phyloP scores from a whole-genome alignment of 2,113 vertebrate genomes.

The Butastur rufipennis region DNA sequence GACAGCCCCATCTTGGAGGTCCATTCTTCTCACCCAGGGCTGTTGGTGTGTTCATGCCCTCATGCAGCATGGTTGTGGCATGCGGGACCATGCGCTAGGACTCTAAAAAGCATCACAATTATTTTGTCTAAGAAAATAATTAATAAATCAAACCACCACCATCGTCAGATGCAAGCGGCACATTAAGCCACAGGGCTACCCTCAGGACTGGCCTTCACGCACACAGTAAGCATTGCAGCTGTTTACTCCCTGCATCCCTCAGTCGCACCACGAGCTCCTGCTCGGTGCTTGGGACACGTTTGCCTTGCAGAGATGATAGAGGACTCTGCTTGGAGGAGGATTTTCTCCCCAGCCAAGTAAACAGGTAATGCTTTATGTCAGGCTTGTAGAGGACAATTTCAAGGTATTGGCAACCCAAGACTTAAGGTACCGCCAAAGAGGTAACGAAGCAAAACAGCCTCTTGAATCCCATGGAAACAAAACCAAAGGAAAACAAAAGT shows the following conservation, averaged over 20 bases:
- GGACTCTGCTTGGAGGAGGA: neutral
- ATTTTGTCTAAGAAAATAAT: neutral
- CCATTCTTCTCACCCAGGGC: neutral
- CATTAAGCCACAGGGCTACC: slow-evolving; percentile 19
- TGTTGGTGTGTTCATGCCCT: neutral
- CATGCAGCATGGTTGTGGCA: slow-evolving; percentile 62
- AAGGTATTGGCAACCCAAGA: neutral
- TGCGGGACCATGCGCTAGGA: slow-evolving; percentile 62
- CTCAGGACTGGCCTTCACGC: neutral
- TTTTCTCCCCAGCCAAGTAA: neutral
- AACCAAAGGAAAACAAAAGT: neutral
- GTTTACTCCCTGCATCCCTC: neutral
- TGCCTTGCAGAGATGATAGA: neutral
- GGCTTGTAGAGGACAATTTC: neutral
- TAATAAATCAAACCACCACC: neutral
- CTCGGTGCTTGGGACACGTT: neutral
- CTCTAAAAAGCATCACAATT: neutral
- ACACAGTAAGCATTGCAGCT: neutral
- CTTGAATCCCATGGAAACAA: neutral
- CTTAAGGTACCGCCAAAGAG: slow-evolving; percentile 47
- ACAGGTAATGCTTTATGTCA: neutral
- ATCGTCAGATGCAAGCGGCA: neutral
- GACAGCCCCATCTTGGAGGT: neutral
- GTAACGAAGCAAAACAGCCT: neutral
- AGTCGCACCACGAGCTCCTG: neutral